A percentile compares a stretch with the other conserved stretches of the same genome.
These are phyloP conservation scores for Dinoponera quadriceps DNA, from an alignment of 1,140 invertebrate genomes.

Conservation along the genomic window DNA sequence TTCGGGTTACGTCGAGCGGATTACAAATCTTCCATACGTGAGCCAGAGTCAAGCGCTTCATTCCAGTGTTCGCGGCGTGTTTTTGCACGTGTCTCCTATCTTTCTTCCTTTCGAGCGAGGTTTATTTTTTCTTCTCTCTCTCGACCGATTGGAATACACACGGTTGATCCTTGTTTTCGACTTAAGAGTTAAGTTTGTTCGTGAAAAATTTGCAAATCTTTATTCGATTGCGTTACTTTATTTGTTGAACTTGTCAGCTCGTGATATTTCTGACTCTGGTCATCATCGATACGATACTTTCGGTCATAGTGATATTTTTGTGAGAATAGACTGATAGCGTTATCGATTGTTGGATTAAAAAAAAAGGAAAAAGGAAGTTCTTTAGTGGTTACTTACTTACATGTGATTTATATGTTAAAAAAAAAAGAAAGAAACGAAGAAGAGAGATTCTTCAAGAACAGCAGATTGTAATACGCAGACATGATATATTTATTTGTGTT, in stretches of 20 bases:
- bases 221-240: slow-evolving; percentile 17
- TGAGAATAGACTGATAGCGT: slow-evolving; percentile 79
- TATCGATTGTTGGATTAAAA: slow-evolving; percentile 70
- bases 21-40: slow-evolving; percentile 58
- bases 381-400: slow-evolving; percentile 67
- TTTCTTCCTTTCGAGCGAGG: neutral
- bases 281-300: slow-evolving; percentile 55
- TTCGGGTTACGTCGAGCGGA: slow-evolving; percentile 47
- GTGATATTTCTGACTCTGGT: slow-evolving; percentile 41
- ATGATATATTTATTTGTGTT: slow-evolving; percentile 77
- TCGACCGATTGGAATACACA: slow-evolving; percentile 8
- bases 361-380: slow-evolving; percentile 49
- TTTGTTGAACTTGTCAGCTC: slow-evolving; percentile 8
- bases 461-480: slow-evolving; percentile 65
- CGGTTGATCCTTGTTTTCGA: neutral
- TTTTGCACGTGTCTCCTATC: neutral
- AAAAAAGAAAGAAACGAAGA: too few species aligned
- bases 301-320: slow-evolving; percentile 76
- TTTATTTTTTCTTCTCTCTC: slow-evolving; percentile 23
- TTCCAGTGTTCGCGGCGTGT: slow-evolving; percentile 34
- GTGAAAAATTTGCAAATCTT: neutral
- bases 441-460: slow-evolving; percentile 30
- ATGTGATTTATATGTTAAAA: slow-evolving; percentile 75
- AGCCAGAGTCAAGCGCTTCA: slow-evolving; percentile 56
- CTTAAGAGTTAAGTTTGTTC: neutral